Evolutionary conservation across 1,140 invertebrate species (phyloP), one percentile per base, ranked within the genome.

Genomic region (Heliconius congener): DNA sequence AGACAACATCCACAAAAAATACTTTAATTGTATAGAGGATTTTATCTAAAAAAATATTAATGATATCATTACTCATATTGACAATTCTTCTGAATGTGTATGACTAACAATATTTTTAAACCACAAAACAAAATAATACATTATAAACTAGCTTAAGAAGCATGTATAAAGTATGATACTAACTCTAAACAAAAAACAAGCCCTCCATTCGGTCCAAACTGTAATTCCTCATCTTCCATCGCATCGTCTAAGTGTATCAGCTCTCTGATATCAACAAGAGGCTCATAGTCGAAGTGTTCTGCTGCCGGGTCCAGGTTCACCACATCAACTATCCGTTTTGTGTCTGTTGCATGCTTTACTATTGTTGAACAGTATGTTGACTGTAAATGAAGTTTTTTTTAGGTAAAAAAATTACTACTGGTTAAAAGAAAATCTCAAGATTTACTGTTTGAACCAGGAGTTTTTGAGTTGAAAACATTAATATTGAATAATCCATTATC

Each of bases 271-370:
- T 99, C 99, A 13, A 96, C 96, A 16, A 97, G 87, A 0, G 98
- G 97, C 77, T 97, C 95, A 91, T 99, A 99, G 85, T 98, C 96
- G 95, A 99, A 99, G 89, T 98, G 95, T 92, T 99, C 99, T 19
- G 99, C 99, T 4, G 99, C 99, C 60, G 99, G 99, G 95, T 99
- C 99, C 57, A 99, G 95, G 95, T 99, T 99, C 0, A 99, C 97
- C 11, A 99, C 97, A 82, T 98, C 96, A 34, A 99, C 95, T 2
- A 95, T 95, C 87, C 98, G 96, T 80, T 96, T 96, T 6, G 96
- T 91, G 82, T 96, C 96, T 81, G 96, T 96, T 73, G 97, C 98
- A 94, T 99, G 98, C 91, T 97, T 97, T 80, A 98, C 97, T 88
- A 99, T 96, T 16, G 97, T 96, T 71, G 96, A 97, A 92, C 99